A percentile compares a stretch with the other conserved stretches of the same genome.
These are phyloP conservation scores for Lucifuga dentata DNA, from an alignment of 2,113 vertebrate species.

Conservation along the genomic window DNA sequence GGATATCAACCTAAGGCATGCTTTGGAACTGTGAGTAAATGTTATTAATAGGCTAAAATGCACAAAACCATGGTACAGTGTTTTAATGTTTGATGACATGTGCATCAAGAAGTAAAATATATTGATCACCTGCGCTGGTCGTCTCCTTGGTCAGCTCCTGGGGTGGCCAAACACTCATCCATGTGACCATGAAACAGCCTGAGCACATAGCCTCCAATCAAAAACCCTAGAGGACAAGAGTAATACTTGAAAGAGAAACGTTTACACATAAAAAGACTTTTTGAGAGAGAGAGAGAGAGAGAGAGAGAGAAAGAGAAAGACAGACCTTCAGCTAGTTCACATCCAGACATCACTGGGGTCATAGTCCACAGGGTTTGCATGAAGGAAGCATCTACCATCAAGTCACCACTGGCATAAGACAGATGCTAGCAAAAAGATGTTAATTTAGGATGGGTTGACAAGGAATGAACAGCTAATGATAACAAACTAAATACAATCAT, in stretches of 20 bases:
- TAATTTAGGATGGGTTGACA: background rate
- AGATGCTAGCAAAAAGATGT: conserved; percentile 83
- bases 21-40: no score
- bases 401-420: conserved; percentile 91
- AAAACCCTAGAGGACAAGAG: conserved; percentile 79
- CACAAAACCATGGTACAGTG: background rate
- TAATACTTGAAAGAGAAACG: background rate
- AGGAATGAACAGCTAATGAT: background rate
- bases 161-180: conserved; percentile 93
- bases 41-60: no score
- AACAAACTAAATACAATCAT: background rate
- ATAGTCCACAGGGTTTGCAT: conserved; percentile 97
- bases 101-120: background rate
- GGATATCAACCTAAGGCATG: no score
- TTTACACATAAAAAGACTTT: background rate
- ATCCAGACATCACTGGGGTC: conserved; percentile 92
- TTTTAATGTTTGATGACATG: background rate
- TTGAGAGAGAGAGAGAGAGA: background rate
- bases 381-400: conserved; percentile 94
- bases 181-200: conserved; percentile 94
- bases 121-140: conserved; percentile 88
- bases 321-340: conserved; percentile 89
- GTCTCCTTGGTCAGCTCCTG: conserved; percentile 87
- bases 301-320: background rate
- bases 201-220: conserved; percentile 92